Evolutionary conservation across 2,888 invertebrate genomes (phyloP).

Genomic region (Odontocerum albicorne): DNA sequence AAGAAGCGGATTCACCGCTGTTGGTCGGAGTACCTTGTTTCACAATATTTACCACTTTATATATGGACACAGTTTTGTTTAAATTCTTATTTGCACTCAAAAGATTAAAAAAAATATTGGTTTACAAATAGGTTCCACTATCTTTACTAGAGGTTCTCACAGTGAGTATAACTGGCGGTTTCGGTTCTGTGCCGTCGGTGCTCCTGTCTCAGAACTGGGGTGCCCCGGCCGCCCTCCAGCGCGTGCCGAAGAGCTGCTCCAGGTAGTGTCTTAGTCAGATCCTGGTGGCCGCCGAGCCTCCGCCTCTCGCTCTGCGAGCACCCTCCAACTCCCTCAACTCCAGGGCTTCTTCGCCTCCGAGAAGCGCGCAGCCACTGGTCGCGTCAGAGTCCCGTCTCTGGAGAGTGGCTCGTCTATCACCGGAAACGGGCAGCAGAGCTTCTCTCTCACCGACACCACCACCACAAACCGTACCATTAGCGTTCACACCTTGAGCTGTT

Average conservation of each 20-base stretch:
- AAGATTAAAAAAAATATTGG: background rate
- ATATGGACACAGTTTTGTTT: no score
- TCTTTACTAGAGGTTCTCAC: conserved; percentile 11
- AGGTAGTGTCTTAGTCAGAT: conserved; percentile 78
- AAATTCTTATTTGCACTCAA: no score
- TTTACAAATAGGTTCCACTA: conserved; percentile 21
- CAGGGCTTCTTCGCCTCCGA: conserved; percentile 48
- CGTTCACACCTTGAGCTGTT: conserved; percentile 45
- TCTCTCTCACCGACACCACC: conserved; percentile 60
- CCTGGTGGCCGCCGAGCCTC: conserved; percentile 59
- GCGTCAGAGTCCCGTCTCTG: conserved; percentile 61
- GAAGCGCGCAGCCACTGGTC: conserved; percentile 59
- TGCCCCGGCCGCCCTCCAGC: conserved; percentile 50
- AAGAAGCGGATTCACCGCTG: no score
- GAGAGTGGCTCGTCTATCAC: conserved; percentile 52
- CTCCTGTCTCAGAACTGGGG: conserved; percentile 44
- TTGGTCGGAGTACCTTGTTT: no score
- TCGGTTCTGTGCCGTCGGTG: conserved; percentile 37
- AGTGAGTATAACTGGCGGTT: conserved; percentile 17
- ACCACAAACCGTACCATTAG: conserved; percentile 53
- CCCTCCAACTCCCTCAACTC: conserved; percentile 73
- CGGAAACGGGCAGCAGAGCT: conserved; percentile 53
- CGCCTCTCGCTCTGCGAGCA: conserved; percentile 55
- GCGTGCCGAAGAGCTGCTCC: conserved; percentile 69
- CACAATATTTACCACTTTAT: no score